Percentiles rank a stretch among this genome's conserved stretches.
Conservation (phyloP, 35 echinoderm and acorn worm genomes). For the Chiridota heheva region DNA sequence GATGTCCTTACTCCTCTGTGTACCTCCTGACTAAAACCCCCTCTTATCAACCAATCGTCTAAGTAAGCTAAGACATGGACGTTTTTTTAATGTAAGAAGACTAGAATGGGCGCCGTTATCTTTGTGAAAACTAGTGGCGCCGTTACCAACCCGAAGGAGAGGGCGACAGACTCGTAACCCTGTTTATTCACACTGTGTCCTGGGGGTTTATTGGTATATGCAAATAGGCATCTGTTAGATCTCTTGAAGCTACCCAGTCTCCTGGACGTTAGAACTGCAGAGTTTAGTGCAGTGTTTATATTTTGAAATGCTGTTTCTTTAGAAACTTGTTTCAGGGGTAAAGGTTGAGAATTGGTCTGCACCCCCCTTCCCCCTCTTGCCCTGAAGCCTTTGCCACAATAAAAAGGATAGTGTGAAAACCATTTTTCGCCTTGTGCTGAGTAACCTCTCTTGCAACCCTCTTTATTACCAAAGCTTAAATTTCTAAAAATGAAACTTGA, state of each 20-base stretch:
- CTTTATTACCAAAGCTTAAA: background rate
- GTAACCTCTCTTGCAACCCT: background rate
- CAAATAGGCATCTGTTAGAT: conserved; percentile 16
- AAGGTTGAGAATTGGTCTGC: conserved; percentile 23
- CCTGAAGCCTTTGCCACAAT: conserved; percentile 1
- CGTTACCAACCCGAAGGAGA: conserved; percentile 4
- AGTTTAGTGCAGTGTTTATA: background rate
- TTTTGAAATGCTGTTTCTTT: background rate
- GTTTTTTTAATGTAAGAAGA: too few relatives aligned
- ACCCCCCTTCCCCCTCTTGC: too few relatives aligned
- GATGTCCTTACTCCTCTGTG: background rate
- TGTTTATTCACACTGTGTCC: background rate
- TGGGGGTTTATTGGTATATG: background rate
- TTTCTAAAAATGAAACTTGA: background rate
- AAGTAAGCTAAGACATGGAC: background rate
- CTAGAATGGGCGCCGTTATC: too few relatives aligned
- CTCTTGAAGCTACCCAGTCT: conserved; percentile 12
- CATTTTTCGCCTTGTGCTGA: background rate
- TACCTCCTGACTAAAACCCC: background rate
- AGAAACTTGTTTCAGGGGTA: background rate
- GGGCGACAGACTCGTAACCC: background rate
- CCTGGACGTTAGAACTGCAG: background rate
- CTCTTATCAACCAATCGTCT: conserved; percentile 8
- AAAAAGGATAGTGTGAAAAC: conserved; percentile 1
- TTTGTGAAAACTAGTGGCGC: conserved; percentile 13